Conservation (phyloP, 30 jellyfish, hydroid and myxozoan species). For the Turritopsis rubra region DNA sequence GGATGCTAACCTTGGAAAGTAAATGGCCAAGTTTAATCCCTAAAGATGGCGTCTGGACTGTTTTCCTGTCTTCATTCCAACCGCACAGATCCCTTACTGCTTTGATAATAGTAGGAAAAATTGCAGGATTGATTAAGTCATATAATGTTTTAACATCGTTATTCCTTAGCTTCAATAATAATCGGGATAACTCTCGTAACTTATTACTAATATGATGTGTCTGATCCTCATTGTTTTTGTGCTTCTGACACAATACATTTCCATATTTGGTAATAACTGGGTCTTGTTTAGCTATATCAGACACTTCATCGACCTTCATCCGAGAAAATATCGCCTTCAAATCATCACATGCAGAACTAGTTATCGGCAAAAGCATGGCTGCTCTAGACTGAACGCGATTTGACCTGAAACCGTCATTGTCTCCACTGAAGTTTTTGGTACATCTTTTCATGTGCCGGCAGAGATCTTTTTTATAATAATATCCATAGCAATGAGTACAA, state of each 20-base stretch:
- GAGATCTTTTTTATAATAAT: constrained; percentile 4
- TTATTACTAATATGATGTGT: background rate
- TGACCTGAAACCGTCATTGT: background rate
- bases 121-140: background rate
- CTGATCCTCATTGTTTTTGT: constrained; percentile 1
- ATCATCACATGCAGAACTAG: background rate
- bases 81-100: constrained; percentile 4
- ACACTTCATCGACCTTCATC: constrained; percentile 10
- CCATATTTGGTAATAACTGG: constrained; percentile 14
- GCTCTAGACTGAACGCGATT: constrained; percentile 8
- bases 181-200: background rate
- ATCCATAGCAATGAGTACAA: background rate
- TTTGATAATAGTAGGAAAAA: background rate
- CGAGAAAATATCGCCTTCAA: background rate
- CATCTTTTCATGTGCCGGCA: constrained; percentile 6
- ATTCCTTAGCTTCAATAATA: background rate
- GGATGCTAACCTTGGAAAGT: background rate
- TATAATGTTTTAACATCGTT: background rate
- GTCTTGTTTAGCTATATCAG: constrained; percentile 5
- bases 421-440: background rate
- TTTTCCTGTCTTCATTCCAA: constrained; percentile 8
- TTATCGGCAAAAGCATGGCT: background rate
- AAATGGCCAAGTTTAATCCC: constrained; percentile 13
- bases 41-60: constrained; percentile 15
- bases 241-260: background rate